Base-by-base conservation (phyloP, 2,888 invertebrate genomes). In the Acleris holmiana region DNA sequence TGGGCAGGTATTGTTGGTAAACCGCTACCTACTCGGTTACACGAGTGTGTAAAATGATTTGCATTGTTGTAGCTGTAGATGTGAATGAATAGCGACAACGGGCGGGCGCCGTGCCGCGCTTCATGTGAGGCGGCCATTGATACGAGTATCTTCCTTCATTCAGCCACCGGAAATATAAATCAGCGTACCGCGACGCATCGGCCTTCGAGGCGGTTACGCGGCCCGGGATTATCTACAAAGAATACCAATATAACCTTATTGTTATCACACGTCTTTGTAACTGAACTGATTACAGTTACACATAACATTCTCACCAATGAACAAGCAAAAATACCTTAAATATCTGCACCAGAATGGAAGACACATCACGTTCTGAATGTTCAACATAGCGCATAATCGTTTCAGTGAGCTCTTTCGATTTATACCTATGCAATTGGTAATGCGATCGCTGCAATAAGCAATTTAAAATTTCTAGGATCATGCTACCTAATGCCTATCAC, bases 111-210 rank as follows among this genome's bases (percentile, higher is more conserved):
- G 58, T 47, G 54, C 21, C 55, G 73, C 79, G 78, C 75, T 76
- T 81, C 85, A 82, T 85, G 82, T 82, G 84, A 83, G 82, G 77
- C 79, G 82, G 76, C 82, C 85, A 84, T 86, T 89, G 83, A 87
- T 87, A 53, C 41, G 55, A 55, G 55, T 44, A 84, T 84, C 82
- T 88, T 70, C 70, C 69, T 64, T 84, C 86, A 88, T 90, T 89
- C 88, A 89, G 72, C 72, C 72, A 81, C 81, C 86, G 91, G 90
- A 90, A 83, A 83, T 84, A 88, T 90, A 89, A 90, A 90, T 89
- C 87, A 88, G 79, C 82, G 82, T 77, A 75, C 77, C 79, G 80
- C 80, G 80, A 80, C 83, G 77, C 71, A 76, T 73, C 75, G 71
- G 74, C 71, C 70, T 68, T 75, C 75, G 71, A 71, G 74, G 41